Evolutionary conservation across 2,797 vertebrate genomes (phyloP).

Genomic region (Peromyscus melanophrys): DNA sequence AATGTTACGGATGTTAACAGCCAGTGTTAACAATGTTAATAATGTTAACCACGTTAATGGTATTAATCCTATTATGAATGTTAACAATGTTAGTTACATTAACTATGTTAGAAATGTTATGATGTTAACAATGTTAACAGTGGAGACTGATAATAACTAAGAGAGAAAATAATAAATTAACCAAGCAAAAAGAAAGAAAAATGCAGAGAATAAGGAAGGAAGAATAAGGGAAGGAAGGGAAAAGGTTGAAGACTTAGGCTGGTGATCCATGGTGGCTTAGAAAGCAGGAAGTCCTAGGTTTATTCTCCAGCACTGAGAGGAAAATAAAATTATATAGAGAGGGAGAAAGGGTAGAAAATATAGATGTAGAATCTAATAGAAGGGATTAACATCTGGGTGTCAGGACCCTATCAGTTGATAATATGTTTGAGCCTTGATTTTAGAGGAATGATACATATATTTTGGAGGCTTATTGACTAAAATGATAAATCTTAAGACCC

Average conservation of each 20-base stretch:
- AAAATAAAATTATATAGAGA: neutral
- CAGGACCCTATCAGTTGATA: neutral
- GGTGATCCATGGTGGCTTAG: neutral
- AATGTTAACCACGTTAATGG: neutral
- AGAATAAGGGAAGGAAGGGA: neutral
- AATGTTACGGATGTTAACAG: neutral
- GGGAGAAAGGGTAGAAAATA: neutral
- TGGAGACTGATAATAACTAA: conserved; percentile 16
- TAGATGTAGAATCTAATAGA: neutral
- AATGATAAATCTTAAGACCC: conserved; percentile 40
- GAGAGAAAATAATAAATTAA: neutral
- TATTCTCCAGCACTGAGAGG: neutral
- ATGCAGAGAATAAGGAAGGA: neutral
- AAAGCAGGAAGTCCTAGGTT: neutral
- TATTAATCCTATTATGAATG: neutral
- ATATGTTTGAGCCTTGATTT: conserved; percentile 6
- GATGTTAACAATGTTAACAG: neutral
- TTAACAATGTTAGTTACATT: neutral
- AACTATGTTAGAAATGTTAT: neutral
- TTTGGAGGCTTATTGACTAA: conserved; percentile 43
- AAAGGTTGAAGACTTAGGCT: neutral
- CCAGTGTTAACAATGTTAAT: too few relatives aligned
- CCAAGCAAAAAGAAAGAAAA: neutral
- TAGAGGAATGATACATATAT: neutral
- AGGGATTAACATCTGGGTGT: neutral